A percentile compares a stretch with the other conserved stretches of the same genome.
phyloP scores from a whole-genome alignment of 2,888 invertebrate species.

The Cheilosia impressa region DNA sequence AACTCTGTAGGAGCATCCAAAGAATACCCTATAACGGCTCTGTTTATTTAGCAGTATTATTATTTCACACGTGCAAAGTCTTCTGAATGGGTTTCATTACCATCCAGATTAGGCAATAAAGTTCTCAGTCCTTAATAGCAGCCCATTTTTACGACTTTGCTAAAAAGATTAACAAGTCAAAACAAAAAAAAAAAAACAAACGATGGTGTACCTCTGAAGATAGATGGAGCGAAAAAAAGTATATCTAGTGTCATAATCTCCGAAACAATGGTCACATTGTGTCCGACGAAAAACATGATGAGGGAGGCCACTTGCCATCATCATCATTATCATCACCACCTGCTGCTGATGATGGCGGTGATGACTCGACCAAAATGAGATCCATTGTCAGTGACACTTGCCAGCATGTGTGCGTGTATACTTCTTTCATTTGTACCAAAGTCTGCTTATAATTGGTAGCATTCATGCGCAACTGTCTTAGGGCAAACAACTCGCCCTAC shows the following conservation, averaged over 20 bases:
- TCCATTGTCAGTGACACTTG: neutral
- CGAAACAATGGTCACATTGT: neutral
- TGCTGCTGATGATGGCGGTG: neutral
- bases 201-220: neutral
- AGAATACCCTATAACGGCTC: neutral
- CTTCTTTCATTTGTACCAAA: neutral
- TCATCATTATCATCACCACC: neutral
- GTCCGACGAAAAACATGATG: neutral
- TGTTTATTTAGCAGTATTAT: neutral
- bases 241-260: neutral
- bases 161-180: neutral
- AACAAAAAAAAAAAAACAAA: neutral
- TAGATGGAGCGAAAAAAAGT: neutral
- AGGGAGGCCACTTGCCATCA: neutral
- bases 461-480: constrained; percentile 16
- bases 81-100: neutral
- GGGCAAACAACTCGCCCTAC: constrained; percentile 11
- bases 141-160: neutral
- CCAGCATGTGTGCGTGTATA: neutral
- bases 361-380: neutral
- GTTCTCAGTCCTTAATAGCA: neutral
- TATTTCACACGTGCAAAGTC: neutral
- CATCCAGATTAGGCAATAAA: neutral
- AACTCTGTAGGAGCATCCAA: no score
- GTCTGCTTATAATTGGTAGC: constrained; percentile 6